Percentiles rank a stretch among this genome's conserved stretches.
phyloP scores from a whole-genome alignment of 2,888 invertebrate genomes.

The Phragmatobia fuliginosa region DNA sequence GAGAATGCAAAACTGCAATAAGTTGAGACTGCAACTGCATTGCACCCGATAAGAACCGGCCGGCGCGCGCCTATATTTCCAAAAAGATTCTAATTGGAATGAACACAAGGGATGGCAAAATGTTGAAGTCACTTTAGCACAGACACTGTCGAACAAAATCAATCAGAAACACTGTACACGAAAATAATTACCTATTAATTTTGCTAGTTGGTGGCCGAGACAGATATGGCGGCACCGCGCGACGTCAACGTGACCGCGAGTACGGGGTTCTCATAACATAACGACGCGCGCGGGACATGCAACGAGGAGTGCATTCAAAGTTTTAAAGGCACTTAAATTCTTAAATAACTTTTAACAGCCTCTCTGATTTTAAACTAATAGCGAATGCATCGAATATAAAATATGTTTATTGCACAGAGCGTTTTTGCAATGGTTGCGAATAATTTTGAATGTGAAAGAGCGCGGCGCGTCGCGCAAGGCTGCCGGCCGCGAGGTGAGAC shows the following conservation, averaged over 20 bases:
- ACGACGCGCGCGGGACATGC: conserved; percentile 92
- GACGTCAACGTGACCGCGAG: conserved; percentile 90
- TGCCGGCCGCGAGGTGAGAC: conserved; percentile 87
- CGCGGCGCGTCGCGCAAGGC: conserved; percentile 87
- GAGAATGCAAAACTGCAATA: conserved; percentile 86
- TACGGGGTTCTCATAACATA: conserved; percentile 90
- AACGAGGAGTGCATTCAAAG: conserved; percentile 88
- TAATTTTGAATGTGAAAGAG: conserved; percentile 87
- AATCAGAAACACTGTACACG: conserved; percentile 79
- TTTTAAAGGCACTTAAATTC: conserved; percentile 80
- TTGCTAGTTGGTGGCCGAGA: conserved; percentile 87
- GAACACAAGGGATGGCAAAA: conserved; percentile 66
- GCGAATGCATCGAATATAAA: conserved; percentile 75
- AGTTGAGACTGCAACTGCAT: conserved; percentile 87
- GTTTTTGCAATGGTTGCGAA: conserved; percentile 86
- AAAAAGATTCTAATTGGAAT: conserved; percentile 83
- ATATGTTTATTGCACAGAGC: conserved; percentile 85
- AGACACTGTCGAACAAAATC: conserved; percentile 72
- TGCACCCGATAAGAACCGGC: conserved; percentile 87
- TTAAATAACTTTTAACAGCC: conserved; percentile 70
- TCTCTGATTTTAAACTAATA: conserved; percentile 77
- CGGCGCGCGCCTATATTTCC: conserved; percentile 84
- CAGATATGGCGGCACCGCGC: conserved; percentile 90
- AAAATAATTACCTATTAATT: conserved; percentile 88
- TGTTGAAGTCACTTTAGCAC: conserved; percentile 75